phyloP scores from a whole-genome alignment of 2,113 vertebrate genomes.

The Arvicanthis niloticus region DNA sequence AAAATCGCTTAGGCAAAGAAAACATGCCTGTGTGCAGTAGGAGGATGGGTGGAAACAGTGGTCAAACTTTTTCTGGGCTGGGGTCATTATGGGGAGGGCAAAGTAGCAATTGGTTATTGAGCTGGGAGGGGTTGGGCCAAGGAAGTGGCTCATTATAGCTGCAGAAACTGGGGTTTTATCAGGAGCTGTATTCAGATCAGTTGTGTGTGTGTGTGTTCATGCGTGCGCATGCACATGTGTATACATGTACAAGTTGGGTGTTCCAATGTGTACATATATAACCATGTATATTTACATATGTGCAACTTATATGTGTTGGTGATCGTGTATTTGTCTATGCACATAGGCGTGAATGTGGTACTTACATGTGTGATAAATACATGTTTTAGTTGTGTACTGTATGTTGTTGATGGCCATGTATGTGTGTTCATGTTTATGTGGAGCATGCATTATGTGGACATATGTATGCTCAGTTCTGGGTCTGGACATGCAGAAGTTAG shows the following conservation, averaged over 20 bases:
- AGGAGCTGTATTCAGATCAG: not conserved
- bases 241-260: not conserved
- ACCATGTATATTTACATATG: not conserved
- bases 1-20: slow-evolving; percentile 69
- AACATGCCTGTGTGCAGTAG: not conserved
- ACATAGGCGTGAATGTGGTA: not conserved
- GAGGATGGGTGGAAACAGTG: not conserved
- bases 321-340: not conserved
- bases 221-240: not conserved
- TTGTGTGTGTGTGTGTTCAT: not conserved
- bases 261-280: too few relatives aligned
- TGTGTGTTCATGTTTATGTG: not conserved
- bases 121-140: not conserved
- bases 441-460: too few relatives aligned
- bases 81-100: not conserved
- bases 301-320: not conserved
- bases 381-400: not conserved
- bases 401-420: not conserved
- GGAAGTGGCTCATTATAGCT: not conserved
- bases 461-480: not conserved
- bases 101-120: not conserved
- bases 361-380: not conserved
- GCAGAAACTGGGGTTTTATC: not conserved
- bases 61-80: not conserved
- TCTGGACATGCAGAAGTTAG: not conserved